Evolutionary conservation across 2,797 vertebrate genomes (phyloP).

Genomic region (Falco cherrug): DNA sequence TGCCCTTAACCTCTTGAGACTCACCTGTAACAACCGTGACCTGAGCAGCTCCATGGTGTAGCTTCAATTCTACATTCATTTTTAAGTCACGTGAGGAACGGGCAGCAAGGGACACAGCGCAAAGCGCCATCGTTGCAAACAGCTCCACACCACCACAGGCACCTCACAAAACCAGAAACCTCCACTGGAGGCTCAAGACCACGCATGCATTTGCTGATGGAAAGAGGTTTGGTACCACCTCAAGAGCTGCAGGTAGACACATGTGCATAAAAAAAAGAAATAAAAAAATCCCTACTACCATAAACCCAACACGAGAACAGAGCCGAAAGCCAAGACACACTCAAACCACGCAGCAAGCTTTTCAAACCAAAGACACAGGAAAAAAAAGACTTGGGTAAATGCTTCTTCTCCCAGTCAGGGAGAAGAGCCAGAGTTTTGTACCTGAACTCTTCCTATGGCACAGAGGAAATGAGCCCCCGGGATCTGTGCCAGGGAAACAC

Average conservation of each 20-base stretch:
- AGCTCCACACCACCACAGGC: not conserved
- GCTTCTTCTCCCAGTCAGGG: not conserved
- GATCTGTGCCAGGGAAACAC: accelerated
- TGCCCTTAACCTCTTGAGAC: not conserved
- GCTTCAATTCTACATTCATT: not conserved
- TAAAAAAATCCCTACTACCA: not conserved
- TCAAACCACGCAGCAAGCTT: not conserved
- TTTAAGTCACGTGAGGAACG: accelerated
- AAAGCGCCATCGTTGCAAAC: not conserved
- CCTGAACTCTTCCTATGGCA: not conserved
- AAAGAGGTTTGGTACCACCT: not conserved
- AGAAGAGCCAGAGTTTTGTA: not conserved
- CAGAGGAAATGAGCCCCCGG: not conserved
- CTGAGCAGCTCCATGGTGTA: not conserved
- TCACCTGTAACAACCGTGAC: not conserved
- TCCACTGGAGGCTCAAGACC: not conserved
- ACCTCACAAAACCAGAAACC: not conserved
- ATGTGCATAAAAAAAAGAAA: not conserved
- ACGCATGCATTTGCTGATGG: not conserved
- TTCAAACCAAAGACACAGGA: not conserved
- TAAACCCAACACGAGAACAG: not conserved
- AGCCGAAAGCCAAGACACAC: not conserved
- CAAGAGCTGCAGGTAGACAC: not conserved
- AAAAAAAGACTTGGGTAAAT: not conserved
- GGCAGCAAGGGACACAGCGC: not conserved